phyloP scores from a whole-genome alignment of 2,113 vertebrate genomes.

The Todiramphus saurophagus region DNA sequence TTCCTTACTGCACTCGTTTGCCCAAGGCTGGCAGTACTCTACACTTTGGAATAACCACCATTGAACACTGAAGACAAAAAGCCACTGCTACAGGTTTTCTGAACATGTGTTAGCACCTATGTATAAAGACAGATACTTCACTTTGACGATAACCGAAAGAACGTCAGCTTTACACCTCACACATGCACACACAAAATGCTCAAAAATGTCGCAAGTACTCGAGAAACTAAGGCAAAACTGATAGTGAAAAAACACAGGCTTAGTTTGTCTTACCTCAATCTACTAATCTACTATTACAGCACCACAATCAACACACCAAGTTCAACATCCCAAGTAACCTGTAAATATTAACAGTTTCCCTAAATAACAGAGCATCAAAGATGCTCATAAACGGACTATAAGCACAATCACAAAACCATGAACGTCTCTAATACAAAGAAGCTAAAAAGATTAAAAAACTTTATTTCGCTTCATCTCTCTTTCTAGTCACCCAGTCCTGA shows the following conservation, averaged over 20 bases:
- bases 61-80: not conserved
- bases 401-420: fast-evolving
- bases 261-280: fast-evolving
- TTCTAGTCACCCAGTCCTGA: not conserved
- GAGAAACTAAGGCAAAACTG: not conserved
- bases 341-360: fast-evolving
- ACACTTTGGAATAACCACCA: not conserved
- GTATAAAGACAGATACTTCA: not conserved
- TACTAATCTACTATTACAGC: fast-evolving
- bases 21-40: not conserved
- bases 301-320: fast-evolving
- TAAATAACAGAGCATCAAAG: not conserved
- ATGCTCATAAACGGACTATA: fast-evolving
- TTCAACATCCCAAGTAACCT: not conserved
- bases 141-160: not conserved
- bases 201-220: not conserved
- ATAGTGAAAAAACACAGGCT: not conserved
- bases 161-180: not conserved
- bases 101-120: not conserved
- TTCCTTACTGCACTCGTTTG: no score
- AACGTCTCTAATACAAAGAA: not conserved
- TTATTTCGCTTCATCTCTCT: fast-evolving
- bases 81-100: not conserved
- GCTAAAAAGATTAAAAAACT: not conserved
- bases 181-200: not conserved